These are phyloP conservation scores for Enteromius trimaculatus DNA, from an alignment of 2,797 vertebrate species.

Conservation along the genomic window DNA sequence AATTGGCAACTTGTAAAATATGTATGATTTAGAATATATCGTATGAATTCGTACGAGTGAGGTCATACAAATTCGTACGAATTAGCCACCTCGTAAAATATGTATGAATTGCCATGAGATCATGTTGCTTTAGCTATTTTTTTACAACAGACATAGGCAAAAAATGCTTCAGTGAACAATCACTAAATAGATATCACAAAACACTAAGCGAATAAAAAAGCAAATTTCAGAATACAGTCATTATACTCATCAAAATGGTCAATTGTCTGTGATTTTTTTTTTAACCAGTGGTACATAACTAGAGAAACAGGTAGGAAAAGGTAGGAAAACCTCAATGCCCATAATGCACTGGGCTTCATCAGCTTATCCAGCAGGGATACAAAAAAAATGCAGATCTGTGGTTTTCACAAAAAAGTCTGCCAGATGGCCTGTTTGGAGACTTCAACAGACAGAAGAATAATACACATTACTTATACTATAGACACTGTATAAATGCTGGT, in stretches of 20 bases:
- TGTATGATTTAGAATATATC: no score
- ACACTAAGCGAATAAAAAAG: no score
- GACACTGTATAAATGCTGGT: neutral
- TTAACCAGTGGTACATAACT: neutral
- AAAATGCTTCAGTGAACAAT: neutral
- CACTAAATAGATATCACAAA: neutral
- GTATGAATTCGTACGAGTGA: no score
- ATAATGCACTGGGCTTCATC: neutral
- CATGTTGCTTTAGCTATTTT: neutral
- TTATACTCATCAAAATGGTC: neutral
- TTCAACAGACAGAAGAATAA: neutral
- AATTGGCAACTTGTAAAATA: no score
- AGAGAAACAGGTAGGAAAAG: neutral
- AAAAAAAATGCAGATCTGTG: constrained; percentile 7
- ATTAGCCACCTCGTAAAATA: no score
- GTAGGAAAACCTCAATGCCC: neutral
- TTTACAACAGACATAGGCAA: neutral
- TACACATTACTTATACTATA: neutral
- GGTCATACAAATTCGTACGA: no score
- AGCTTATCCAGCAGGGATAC: neutral
- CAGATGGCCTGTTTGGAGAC: neutral
- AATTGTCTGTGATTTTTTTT: neutral
- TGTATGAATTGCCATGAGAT: no score
- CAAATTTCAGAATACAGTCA: neutral
- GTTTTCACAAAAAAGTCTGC: neutral